These are phyloP conservation scores for Anarhynchus alexandrinus DNA, from an alignment of 2,113 vertebrate genomes.

Conservation along the genomic window DNA sequence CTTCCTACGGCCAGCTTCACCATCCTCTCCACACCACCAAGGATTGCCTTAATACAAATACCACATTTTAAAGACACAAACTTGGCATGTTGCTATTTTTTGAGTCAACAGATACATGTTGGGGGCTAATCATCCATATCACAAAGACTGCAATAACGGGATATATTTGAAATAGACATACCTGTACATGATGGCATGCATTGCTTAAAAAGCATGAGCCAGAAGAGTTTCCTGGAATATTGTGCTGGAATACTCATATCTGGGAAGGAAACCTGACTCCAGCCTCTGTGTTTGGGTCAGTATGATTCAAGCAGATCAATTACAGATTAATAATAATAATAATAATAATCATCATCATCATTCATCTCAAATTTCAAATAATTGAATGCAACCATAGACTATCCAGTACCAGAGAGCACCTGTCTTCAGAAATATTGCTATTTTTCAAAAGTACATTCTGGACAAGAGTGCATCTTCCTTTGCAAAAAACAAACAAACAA, in stretches of 20 bases:
- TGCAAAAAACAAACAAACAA: not conserved
- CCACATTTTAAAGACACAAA: not conserved
- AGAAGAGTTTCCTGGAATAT: not conserved
- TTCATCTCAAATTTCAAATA: not conserved
- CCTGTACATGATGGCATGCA: not conserved
- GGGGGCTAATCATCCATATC: not conserved
- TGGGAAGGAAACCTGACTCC: not conserved
- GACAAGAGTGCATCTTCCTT: not conserved
- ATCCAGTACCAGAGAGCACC: not conserved
- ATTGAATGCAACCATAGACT: not conserved
- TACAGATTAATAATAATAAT: no score
- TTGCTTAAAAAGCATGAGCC: not conserved
- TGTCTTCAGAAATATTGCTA: not conserved
- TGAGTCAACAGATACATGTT: not conserved
- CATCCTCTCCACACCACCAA: not conserved
- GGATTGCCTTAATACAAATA: not conserved
- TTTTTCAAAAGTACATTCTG: not conserved
- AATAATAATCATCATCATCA: no score
- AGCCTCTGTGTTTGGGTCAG: not conserved
- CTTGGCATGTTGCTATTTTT: not conserved
- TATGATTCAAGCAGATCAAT: not conserved
- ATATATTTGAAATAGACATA: not conserved
- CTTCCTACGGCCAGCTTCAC: not conserved
- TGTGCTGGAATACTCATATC: not conserved
- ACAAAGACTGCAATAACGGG: conserved; percentile 1